Evolutionary conservation across 2,888 invertebrate genomes (phyloP), one percentile per base, ranked within the genome.

Genomic region (Candidula unifasciata): DNA sequence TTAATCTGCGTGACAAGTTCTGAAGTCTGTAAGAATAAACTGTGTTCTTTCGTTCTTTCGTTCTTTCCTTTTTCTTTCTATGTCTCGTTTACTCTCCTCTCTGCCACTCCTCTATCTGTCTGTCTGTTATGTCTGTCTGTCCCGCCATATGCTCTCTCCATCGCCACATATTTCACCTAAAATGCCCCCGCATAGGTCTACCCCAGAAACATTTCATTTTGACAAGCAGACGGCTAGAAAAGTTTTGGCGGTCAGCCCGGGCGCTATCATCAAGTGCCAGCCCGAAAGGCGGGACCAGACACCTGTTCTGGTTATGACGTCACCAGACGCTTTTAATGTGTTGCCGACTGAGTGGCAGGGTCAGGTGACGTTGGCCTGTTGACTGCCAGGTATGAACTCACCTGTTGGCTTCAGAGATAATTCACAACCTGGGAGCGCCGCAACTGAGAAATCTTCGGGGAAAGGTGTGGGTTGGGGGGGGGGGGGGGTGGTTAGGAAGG

Each of bases 201-300:
- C 64, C n/a, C 3, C 44, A 27, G 13, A 18, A 60, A 5, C 24
- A 27, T 73, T 24, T 37, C 30, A 30, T 44, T 2, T 10, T 10
- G 27, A 35, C 30, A 35, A 18, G 3, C 78, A 52, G 1, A 27
- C 6, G 8, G 0, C 30, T 18, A 54, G 30, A 30, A 30, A 21
- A 3, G 0, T 30, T 30, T 24, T 74, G 74, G 74, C 18, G 18
- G 54, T 54, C 54, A 54, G 52, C 52, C 27, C 54, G 18, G 3
- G n/a, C 30, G 2, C 27, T 13, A 54, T 30, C 16, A 54, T 30
- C 54, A 74, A 74, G 74, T 74, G 54, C 54, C 8, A 1, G 52
- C 74, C 30, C 8, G 54, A 52, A 74, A 54, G 52, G 60, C 77
- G n/a, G 37, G 35, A 78, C 77, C 10, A 78, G 64, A 60, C 77